Evolutionary conservation across 35 echinoderm and acorn worm genomes (phyloP).

Genomic region (Hemicentrotus pulcherrimus): DNA sequence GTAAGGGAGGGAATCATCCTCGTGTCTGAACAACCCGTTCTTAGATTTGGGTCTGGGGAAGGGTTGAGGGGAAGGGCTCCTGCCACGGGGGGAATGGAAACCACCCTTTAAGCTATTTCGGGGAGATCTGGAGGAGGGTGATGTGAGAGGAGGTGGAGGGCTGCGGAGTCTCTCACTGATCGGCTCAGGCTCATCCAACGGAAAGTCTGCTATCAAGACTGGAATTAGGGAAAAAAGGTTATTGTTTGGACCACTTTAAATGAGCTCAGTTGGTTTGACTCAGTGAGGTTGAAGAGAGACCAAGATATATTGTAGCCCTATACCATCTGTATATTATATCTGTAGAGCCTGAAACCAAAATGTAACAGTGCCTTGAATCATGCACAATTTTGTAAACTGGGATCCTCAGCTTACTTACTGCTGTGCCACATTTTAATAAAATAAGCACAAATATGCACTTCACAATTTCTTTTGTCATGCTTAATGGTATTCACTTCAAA

Average conservation of each 20-base stretch:
- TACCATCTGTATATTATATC: no score
- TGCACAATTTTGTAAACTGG: no score
- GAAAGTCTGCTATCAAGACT: conserved; percentile 22
- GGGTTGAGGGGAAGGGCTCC: conserved; percentile 45
- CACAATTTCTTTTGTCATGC: neutral
- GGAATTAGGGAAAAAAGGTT: neutral
- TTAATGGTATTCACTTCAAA: neutral
- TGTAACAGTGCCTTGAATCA: no score
- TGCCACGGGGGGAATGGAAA: neutral
- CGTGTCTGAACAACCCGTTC: neutral
- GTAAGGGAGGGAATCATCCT: conserved; percentile 42
- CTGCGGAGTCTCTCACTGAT: neutral
- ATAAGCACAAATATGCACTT: neutral
- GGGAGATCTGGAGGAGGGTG: conserved; percentile 35
- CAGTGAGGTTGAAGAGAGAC: no score
- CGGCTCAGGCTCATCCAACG: neutral
- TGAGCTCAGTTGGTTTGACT: no score
- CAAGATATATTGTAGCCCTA: no score
- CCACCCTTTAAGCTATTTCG: conserved; percentile 36
- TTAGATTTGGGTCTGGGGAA: conserved; percentile 40
- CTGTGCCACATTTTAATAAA: no score
- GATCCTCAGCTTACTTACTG: no score
- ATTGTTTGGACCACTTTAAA: neutral
- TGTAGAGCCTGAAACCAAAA: no score
- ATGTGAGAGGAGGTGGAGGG: conserved; percentile 12